These are phyloP conservation scores for Cantharis nigra DNA, from an alignment of 2,888 invertebrate genomes.

Conservation along the genomic window DNA sequence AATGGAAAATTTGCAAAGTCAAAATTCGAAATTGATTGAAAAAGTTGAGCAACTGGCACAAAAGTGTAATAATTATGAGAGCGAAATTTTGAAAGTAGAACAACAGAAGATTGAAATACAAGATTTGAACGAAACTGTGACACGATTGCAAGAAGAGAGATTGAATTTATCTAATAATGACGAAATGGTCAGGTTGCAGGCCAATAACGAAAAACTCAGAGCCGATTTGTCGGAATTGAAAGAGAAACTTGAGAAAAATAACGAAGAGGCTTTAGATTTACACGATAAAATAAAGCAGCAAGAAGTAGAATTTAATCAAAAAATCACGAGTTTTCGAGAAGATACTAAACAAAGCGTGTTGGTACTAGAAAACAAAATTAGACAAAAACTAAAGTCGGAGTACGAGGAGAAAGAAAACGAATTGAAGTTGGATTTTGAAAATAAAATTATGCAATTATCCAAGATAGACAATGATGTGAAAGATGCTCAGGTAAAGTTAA, in stretches of 20 bases:
- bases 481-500: constrained; percentile 58
- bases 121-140: constrained; percentile 32
- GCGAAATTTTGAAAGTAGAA: constrained; percentile 49
- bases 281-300: constrained; percentile 50
- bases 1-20: constrained; percentile 49
- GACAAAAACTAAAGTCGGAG: constrained; percentile 40
- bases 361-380: constrained; percentile 47
- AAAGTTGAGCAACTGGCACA: constrained; percentile 47
- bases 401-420: constrained; percentile 39
- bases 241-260: constrained; percentile 29
- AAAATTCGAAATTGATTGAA: constrained; percentile 52
- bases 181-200: background rate
- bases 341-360: constrained; percentile 50
- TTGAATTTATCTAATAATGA: background rate
- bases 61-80: constrained; percentile 49
- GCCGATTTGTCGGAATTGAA: background rate
- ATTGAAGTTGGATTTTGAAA: constrained; percentile 41
- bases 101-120: constrained; percentile 43
- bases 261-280: constrained; percentile 27
- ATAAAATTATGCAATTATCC: constrained; percentile 41
- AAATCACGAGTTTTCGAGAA: constrained; percentile 57
- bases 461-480: constrained; percentile 40
- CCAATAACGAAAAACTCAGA: background rate
- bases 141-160: constrained; percentile 28
- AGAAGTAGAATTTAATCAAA: constrained; percentile 55